phyloP scores from a whole-genome alignment of 2,113 vertebrate species.

The Casuarius casuarius region DNA sequence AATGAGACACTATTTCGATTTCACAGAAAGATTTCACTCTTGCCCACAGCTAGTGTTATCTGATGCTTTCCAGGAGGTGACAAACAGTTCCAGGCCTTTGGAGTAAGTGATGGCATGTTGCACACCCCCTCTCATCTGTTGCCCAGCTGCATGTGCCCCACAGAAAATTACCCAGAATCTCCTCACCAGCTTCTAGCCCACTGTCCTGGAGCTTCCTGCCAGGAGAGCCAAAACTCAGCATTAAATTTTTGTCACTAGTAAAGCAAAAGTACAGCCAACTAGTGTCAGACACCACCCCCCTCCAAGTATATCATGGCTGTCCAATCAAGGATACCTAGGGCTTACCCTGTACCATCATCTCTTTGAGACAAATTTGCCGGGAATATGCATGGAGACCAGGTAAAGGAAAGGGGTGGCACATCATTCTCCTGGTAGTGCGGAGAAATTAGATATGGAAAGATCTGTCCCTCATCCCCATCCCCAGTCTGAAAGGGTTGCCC shows the following conservation, averaged over 20 bases:
- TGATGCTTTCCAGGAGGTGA: neutral
- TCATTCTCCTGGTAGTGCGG: neutral
- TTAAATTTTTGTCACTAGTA: neutral
- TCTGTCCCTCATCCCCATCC: neutral
- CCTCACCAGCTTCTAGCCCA: neutral
- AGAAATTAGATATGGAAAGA: neutral
- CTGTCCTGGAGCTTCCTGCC: neutral
- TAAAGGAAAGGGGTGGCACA: neutral
- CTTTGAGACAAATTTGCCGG: neutral
- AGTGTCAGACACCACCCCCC: neutral
- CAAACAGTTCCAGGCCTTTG: neutral
- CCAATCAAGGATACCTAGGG: neutral
- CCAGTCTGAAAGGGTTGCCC: neutral
- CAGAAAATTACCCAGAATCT: neutral
- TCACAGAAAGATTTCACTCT: neutral
- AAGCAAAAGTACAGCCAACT: neutral
- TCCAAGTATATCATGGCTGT: neutral
- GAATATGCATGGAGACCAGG: neutral
- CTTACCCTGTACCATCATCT: neutral
- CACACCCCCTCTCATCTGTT: neutral
- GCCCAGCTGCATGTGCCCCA: neutral
- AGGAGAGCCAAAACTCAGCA: neutral
- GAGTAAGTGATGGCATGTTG: neutral
- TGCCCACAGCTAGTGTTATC: neutral
- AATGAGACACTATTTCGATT: neutral